Percentiles rank a stretch among this genome's conserved stretches.
phyloP scores from a whole-genome alignment of 2,113 vertebrate genomes.

The Lates calcarifer region DNA sequence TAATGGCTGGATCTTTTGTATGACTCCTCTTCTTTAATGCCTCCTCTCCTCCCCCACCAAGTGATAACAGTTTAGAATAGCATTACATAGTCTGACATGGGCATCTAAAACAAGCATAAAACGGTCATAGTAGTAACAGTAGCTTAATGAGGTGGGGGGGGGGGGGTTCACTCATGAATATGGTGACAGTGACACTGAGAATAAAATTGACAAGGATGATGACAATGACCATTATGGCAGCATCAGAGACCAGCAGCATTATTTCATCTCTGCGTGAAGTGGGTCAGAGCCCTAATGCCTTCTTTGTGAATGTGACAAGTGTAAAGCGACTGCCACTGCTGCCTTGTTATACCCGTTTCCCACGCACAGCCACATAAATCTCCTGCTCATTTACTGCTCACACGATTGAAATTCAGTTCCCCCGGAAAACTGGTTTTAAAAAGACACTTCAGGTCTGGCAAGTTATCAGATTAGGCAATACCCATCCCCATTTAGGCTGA shows the following conservation, averaged over 20 bases:
- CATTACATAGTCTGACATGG: background rate
- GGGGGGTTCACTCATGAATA: conserved; percentile 27
- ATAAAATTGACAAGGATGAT: conserved; percentile 57
- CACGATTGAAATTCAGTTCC: conserved; percentile 77
- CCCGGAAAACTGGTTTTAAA: conserved; percentile 72
- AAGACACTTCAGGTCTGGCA: conserved; percentile 71
- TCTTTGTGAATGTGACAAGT: conserved; percentile 78
- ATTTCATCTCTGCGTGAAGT: conserved; percentile 59
- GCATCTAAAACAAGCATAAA: conserved; percentile 30
- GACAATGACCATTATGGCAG: conserved; percentile 59
- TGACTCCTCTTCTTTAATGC: conserved; percentile 24
- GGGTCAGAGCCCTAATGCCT: conserved; percentile 68
- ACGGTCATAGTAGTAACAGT: conserved; percentile 38
- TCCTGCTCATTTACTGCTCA: conserved; percentile 73
- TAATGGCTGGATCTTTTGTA: conserved; percentile 17
- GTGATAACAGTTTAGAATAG: conserved; percentile 5
- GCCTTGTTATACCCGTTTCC: conserved; percentile 70
- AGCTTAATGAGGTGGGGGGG: conserved; percentile 21
- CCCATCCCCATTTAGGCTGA: conserved; percentile 64
- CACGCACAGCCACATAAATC: conserved; percentile 75
- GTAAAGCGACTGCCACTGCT: conserved; percentile 68
- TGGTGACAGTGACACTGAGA: conserved; percentile 37
- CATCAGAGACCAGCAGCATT: conserved; percentile 62
- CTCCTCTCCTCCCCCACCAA: background rate
- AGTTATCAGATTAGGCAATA: conserved; percentile 71